Base-by-base conservation (phyloP, 2,888 invertebrate genomes). In the Leptopilina syphax region DNA sequence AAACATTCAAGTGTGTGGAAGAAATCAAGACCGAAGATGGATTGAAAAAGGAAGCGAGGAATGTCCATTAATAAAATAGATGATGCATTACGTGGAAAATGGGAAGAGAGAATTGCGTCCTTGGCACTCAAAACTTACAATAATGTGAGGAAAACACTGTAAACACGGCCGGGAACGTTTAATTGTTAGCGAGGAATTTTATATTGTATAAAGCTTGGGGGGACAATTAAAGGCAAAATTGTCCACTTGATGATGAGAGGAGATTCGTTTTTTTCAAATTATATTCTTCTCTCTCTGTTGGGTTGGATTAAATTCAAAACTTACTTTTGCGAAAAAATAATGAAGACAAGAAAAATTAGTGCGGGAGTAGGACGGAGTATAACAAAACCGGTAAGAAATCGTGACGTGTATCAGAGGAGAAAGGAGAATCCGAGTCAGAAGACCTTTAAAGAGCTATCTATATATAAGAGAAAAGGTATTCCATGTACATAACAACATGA, bases 361-460 rank as follows among this genome's bases (percentile, higher is more conserved):
- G 77, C 77, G 76, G 76, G 79, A 79, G 77, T 67, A 77, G 63
- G 79, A 79, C 66, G 65, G 66, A 79, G 65, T 65, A 79, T 79
- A 34, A 34, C 66, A 76, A 50, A 76, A 54, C 73, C 65, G 57
- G 76, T 83, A 85, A 83, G 83, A 87, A 88, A 84, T 89, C 90
- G 89, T 88, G 89, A 89, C 87, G 86, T 82, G 82, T 80, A 86
- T 84, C 80, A 68, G 8, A 84, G 87, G 89, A 88, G 89, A 90
- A 90, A 90, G 89, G 89, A 90, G 88, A 86, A 88, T 89, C 84
- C 88, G 85, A 87, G 83, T 82, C 84, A 85, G 86, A 85, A 88
- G 88, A 90, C 88, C 89, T 90, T 90, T 89, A 87, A 85, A 85
- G 81, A 85, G 50, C 50, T 50, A 10, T 50, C 9, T 50, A 50